Evolutionary conservation across 2,888 invertebrate species (phyloP).

Genomic region (Hyposoter didymator): DNA sequence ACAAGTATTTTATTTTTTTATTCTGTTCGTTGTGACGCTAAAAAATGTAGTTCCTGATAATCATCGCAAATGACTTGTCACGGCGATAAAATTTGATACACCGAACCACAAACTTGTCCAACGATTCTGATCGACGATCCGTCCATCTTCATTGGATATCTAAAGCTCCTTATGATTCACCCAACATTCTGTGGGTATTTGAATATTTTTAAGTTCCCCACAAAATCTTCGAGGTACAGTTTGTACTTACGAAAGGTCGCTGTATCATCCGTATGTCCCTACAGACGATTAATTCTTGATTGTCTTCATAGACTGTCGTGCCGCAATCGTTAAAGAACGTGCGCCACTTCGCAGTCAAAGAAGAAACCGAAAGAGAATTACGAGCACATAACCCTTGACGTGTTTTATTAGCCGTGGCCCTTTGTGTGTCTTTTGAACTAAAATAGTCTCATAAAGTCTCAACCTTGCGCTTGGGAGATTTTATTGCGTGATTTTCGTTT

Average conservation of each 20-base stretch:
- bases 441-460: not conserved
- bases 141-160: not conserved
- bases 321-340: conserved; percentile 13
- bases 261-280: not conserved
- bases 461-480: not conserved
- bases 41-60: not conserved
- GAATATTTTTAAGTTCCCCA: not conserved
- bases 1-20: not conserved
- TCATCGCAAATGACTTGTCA: not conserved
- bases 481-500: not conserved
- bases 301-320: not conserved
- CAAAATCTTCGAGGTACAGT: not conserved
- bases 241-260: not conserved
- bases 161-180: not conserved
- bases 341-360: conserved; percentile 16
- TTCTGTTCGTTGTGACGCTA: not conserved
- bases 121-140: not conserved
- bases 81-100: not conserved
- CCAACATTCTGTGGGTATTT: not conserved
- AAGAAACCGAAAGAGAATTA: conserved; percentile 12
- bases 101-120: not conserved
- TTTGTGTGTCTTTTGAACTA: not conserved
- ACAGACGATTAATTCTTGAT: conserved; percentile 38
- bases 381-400: not conserved
- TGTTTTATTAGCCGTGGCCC: conserved; percentile 24